A percentile compares a stretch with the other conserved stretches of the same genome.
Conservation (phyloP, 2,888 invertebrate species). For the Odontocolon sp. region DNA sequence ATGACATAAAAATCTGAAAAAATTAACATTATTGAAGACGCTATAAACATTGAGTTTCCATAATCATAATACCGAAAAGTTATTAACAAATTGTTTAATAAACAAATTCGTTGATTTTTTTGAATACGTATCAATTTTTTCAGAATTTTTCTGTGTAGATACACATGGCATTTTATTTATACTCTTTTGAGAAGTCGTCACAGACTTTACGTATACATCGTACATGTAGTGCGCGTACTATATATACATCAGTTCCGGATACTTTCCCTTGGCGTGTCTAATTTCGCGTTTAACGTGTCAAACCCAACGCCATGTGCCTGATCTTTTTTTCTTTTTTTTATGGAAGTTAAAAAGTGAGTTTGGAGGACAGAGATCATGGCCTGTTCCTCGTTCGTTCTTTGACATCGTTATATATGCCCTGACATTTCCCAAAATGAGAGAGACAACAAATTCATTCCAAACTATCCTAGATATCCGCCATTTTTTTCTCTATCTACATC, state of each 20-base stretch:
- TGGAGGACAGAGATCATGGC: not conserved
- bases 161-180: not conserved
- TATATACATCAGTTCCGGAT: not conserved
- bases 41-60: too few species aligned
- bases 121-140: too few species aligned
- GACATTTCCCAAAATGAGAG: slow-evolving; percentile 43
- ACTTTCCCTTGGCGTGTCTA: slow-evolving; percentile 55
- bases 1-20: too few species aligned
- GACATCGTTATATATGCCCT: slow-evolving; percentile 66
- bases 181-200: not conserved
- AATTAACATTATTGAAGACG: too few species aligned
- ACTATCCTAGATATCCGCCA: slow-evolving; percentile 21
- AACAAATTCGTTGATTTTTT: too few species aligned
- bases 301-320: slow-evolving; percentile 49
- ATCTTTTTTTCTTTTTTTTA: slow-evolving; percentile 57
- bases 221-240: not conserved
- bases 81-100: too few species aligned
- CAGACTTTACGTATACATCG: not conserved
- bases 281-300: slow-evolving; percentile 64
- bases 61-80: too few species aligned
- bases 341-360: slow-evolving; percentile 30
- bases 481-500: too few species aligned
- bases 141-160: too few species aligned
- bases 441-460: slow-evolving; percentile 39
- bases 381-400: slow-evolving; percentile 66